Evolutionary conservation across 2,113 vertebrate genomes (phyloP), one percentile per base, ranked within the genome.

Genomic region (Tamias sibiricus): DNA sequence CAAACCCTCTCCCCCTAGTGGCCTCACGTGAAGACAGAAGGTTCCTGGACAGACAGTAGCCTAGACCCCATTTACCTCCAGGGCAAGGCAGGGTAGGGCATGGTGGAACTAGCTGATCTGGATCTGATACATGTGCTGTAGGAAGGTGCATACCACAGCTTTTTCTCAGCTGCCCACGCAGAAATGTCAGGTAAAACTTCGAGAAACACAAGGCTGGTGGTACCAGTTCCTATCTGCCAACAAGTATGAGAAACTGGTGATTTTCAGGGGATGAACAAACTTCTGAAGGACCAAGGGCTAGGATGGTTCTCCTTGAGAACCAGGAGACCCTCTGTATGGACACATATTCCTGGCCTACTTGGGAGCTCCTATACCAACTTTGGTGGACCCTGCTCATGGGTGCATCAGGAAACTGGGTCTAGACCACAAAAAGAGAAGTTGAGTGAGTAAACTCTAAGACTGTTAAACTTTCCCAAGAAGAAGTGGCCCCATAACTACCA

Each of bases 51-150:
- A 3, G 16, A 57, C 20, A 76, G 44, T 37, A 52, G 6, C 28
- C 10, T 35, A 77, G 26, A 77, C 40, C 32, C 6, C 28, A 66
- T n/a, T 47, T 37, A 35, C 68, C 69, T 57, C 52, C 19, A 22
- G 37, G 37, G 57, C 30, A 37, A 62, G 8, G 9, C 30, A 37
- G 69, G 8, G 4, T 14, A 11, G 42, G n/a, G 82, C 8, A 20
- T 35, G 49, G 28, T 32, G 37, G 8, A 80, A n/a, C 17, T 68
- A 4, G 42, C 89, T n/a, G 7, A 72, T 75, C 80, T n/a, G 26
- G 24, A 11, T 30, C 52, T 17, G 9, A 9, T 12, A 62, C 59
- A 74, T 1, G 17, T 6, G 26, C 32, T 6, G 0, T 30, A 37
- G 75, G n/a, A 64, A 40, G 12, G 6, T 2, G 1, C 7, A 1